Evolutionary conservation across 2,113 vertebrate species (phyloP), one percentile per base, ranked within the genome.

Genomic region (Pluvialis apricaria): DNA sequence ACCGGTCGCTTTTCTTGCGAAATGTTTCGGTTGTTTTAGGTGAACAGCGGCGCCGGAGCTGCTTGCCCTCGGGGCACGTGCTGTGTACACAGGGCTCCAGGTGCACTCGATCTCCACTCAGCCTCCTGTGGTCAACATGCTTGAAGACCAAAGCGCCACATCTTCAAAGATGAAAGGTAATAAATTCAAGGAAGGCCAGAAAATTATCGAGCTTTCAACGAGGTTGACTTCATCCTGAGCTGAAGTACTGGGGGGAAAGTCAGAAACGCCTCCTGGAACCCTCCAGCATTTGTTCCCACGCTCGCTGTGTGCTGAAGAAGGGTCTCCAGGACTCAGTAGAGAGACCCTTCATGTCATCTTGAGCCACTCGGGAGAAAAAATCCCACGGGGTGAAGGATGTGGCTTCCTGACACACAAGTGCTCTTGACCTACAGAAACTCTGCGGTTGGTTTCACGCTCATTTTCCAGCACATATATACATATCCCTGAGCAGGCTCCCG

Each of bases 381-480:
- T 36, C 65, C 61, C 15, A 3, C 2, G 38, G 32, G 18, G 34
- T 71, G 70, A 85, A 70, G 82, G 40, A 76, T 12, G 70, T 36
- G 76, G 15, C 75, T 88, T 96, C 93, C 52, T 36, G 64, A 61
- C 26, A 76, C 51, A 13, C 36, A 31, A 85, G 58, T 52, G 82
- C 55, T 87, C 82, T 84, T 36, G 7, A 70, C 36, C n/a, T 82
- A 12, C 12, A 9, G 84, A 75, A 45, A 47, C 28, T 31, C 36
- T 31, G 34, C 0, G 0, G 44, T 5, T 45, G 26, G 58, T n/a
- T 95, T 75, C 44, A 3, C 1, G 1, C 28, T 66, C 5, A 2
- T 44, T 90, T 87, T 58, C 32, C 45, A 73, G 82, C n/a, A 5
- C 24, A 65, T 81, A 5, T 2, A 1, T 24, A 5, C 65, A 51